Evolutionary conservation across 2,888 invertebrate species (phyloP).

Genomic region (Pseudococcus jackbeardsleyi): DNA sequence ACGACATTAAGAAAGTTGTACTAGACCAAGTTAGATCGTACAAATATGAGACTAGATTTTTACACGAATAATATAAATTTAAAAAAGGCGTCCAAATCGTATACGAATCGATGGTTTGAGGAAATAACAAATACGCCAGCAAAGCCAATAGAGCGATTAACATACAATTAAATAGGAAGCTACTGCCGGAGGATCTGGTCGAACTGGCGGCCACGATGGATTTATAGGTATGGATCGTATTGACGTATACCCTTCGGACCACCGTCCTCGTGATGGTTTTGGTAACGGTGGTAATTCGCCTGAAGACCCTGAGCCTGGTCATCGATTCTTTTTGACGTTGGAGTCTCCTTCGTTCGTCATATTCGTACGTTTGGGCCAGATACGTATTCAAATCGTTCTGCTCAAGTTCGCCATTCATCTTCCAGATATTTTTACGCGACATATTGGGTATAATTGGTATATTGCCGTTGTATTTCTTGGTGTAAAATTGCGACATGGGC

Average conservation of each 20-base stretch:
- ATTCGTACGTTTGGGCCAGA: not conserved
- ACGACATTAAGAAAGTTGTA: constrained; percentile 30
- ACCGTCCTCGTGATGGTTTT: not conserved
- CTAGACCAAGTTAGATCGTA: constrained; percentile 53
- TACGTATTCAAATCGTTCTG: constrained; percentile 36
- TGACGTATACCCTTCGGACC: not conserved
- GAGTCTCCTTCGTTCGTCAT: not conserved
- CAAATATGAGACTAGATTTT: constrained; percentile 55
- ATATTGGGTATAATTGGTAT: constrained; percentile 90
- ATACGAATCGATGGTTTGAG: not conserved
- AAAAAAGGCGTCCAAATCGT: constrained; percentile 1
- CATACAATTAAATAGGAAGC: not conserved
- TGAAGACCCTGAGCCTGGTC: not conserved
- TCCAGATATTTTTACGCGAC: constrained; percentile 78
- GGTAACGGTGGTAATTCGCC: not conserved
- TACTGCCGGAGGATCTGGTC: not conserved
- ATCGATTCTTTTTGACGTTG: not conserved
- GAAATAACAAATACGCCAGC: not conserved
- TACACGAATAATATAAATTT: not conserved
- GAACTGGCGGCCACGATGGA: not conserved
- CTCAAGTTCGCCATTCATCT: not conserved
- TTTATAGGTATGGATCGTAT: not conserved
- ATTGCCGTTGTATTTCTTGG: constrained; percentile 70
- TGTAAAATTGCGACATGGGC: constrained; percentile 83
- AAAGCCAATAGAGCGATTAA: not conserved